Base-by-base conservation (phyloP, 2,113 vertebrate species). In the Dasyurus viverrinus region DNA sequence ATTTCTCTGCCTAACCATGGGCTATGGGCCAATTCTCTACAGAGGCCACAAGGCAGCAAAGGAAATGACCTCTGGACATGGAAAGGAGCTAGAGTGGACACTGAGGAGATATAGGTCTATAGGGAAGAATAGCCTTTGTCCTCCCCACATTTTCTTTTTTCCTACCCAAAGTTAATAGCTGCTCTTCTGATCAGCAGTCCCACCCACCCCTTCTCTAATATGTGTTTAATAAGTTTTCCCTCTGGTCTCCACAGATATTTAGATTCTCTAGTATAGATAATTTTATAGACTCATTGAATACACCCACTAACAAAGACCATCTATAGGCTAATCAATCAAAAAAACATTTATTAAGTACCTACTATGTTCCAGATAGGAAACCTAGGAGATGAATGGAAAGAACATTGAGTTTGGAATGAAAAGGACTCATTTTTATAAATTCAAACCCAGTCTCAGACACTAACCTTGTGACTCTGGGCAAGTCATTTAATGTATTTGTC, bases 21-120 rank as follows among this genome's bases (percentile, higher is more conserved):
- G 97, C 96, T 92, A 8, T 0, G 50, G 54, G 96, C 98, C 98
- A 97, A 94, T 91, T 91, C 90, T 93, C 26, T 68, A 48, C 30
- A 53, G 60, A 89, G 53, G 94, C 53, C 94, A 90, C 16, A 91
- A 60, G 57, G n/a, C 54, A 94, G 36, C 91, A 57, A 90, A 60
- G 53, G 89, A 93, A 47, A 53, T 24, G 89, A 36, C 91, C 92
- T 42, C 90, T 89, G 25, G 92, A 54, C 47, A 9, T 26, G 23
- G n/a, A 36, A 92, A 89, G 46, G 54, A 47, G 16, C 30, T 7
- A 22, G 52, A 22, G 42, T 47, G 57, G 50, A 76, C 42, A 0
- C 25, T 23, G 14, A 42, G 48, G 90, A 89, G 42, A 46, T 27
- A n/a, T 0, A 42, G 23, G 30, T 46, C 23, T 54, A 12, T 50